These are phyloP conservation scores for Leucoraja ocellata DNA, from an alignment of 2,797 vertebrate species.

Conservation along the genomic window DNA sequence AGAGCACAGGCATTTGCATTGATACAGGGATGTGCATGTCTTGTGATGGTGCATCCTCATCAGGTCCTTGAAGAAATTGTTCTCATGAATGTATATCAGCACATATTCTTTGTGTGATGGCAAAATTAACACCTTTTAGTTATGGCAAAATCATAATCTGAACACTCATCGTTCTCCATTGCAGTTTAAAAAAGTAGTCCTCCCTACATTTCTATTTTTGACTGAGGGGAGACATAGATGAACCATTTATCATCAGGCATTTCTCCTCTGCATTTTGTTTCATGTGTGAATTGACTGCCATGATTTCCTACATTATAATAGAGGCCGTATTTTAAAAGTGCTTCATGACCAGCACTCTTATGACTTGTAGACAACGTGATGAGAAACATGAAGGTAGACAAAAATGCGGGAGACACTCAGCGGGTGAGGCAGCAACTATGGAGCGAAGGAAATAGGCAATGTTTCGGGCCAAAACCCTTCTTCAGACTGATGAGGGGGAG, in stretches of 20 bases:
- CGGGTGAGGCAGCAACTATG: no score
- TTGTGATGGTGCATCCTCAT: neutral
- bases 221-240: neutral
- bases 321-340: neutral
- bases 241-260: neutral
- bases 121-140: neutral
- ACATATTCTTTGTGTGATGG: neutral
- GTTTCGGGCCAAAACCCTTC: no score
- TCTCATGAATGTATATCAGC: neutral
- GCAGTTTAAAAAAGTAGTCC: neutral
- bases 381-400: no score
- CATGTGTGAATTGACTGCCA: neutral
- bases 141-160: neutral
- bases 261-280: neutral
- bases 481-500: no score
- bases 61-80: neutral
- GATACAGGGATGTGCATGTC: neutral
- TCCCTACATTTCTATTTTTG: neutral
- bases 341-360: neutral
- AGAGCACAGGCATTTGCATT: neutral
- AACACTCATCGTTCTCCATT: neutral
- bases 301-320: neutral
- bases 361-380: no score
- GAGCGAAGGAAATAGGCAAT: no score
- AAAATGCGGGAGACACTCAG: no score